phyloP scores from a whole-genome alignment of 2,113 vertebrate genomes.

The Dascyllus trimaculatus region DNA sequence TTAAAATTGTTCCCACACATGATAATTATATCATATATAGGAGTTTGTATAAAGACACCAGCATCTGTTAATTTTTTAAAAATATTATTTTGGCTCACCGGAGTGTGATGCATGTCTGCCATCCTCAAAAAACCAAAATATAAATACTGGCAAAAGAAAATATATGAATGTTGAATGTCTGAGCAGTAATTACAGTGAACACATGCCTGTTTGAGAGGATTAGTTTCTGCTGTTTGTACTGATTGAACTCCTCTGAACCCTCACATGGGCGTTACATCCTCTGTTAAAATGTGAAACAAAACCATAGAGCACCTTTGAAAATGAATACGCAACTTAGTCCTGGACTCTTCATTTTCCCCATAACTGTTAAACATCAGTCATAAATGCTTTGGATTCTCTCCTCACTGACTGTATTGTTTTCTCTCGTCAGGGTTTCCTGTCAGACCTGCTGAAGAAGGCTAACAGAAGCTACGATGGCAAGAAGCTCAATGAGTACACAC shows the following conservation, averaged over 20 bases:
- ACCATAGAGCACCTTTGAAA: neutral
- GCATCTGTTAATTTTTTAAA: neutral
- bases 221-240: neutral
- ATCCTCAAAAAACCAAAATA: no score
- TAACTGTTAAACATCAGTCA: no score
- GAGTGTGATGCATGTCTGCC: no score
- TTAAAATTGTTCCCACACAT: neutral
- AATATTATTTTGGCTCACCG: no score
- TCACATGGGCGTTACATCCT: neutral
- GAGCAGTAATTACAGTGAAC: neutral
- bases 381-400: neutral
- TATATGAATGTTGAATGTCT: neutral
- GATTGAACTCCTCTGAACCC: constrained; percentile 1
- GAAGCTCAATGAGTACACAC: constrained; percentile 95
- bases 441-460: constrained; percentile 94
- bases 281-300: constrained; percentile 14
- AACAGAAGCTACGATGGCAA: constrained; percentile 94
- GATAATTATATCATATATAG: neutral
- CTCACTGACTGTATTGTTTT: neutral
- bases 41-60: neutral
- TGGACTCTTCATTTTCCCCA: no score
- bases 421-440: constrained; percentile 91
- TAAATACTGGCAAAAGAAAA: neutral
- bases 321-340: neutral
- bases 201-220: constrained; percentile 3